Percentiles rank a stretch among this genome's conserved stretches.
Conservation (phyloP, 64 coral and sea anemone species). For the Astreopora myriophthalma region DNA sequence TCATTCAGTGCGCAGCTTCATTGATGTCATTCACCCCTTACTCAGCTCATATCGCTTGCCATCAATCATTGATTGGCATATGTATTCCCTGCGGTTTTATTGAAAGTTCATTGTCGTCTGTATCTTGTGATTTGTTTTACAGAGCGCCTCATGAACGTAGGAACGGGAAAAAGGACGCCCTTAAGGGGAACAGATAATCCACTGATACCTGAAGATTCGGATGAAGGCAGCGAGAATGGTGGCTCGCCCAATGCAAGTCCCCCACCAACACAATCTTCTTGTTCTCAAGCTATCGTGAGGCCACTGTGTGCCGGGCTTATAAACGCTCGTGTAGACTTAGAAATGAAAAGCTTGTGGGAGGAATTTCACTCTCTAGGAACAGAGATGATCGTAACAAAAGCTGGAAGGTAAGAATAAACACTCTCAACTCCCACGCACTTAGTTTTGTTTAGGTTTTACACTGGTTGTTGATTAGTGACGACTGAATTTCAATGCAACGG, state of each 20-base stretch:
- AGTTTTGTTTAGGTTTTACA: slow-evolving; percentile 36
- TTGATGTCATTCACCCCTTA: not conserved
- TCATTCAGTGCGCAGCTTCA: not conserved
- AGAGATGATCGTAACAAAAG: slow-evolving; percentile 98
- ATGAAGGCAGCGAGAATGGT: slow-evolving; percentile 27
- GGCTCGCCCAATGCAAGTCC: slow-evolving; percentile 52
- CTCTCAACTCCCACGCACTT: not conserved
- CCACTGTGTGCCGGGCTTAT: slow-evolving; percentile 60
- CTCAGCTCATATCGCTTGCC: not conserved
- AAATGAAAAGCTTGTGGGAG: slow-evolving; percentile 98
- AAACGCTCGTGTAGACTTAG: slow-evolving; percentile 88
- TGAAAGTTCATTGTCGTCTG: slow-evolving; percentile 11
- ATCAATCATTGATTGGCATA: slow-evolving; percentile 38
- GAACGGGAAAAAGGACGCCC: slow-evolving; percentile 87
- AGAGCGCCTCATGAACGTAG: slow-evolving; percentile 96
- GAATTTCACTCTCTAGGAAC: slow-evolving; percentile 93
- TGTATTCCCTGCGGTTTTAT: slow-evolving; percentile 18
- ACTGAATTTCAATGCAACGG: too few species aligned
- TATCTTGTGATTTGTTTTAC: slow-evolving; percentile 47
- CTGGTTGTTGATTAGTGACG: too few species aligned
- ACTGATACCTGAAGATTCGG: slow-evolving; percentile 11
- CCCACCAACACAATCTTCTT: slow-evolving; percentile 64
- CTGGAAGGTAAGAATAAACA: slow-evolving; percentile 82
- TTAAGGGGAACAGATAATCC: not conserved
- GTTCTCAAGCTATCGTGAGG: slow-evolving; percentile 11